Evolutionary conservation across 2,888 invertebrate species (phyloP), one percentile per base, ranked within the genome.

Genomic region (Liopterus haemorrhoidalis): DNA sequence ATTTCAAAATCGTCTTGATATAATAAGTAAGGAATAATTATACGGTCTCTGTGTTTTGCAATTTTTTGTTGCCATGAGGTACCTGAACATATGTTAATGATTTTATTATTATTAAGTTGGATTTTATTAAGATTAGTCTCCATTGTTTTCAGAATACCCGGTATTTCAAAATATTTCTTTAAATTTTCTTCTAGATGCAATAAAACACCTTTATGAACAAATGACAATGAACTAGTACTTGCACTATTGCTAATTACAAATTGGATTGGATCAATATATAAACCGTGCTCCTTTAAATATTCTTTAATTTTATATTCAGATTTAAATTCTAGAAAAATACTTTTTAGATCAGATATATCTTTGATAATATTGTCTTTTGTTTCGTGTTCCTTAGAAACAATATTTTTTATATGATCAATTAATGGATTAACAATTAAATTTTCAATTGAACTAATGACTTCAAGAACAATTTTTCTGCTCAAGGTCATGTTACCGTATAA

Each of bases 1-100:
- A 31, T 45, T 54, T 25, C 33, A 43, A 42, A 39, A 40, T 18
- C 35, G 51, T 40, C 54, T 50, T 8, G 53, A 53, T 49, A 46
- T 49, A 31, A 51, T 50, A 50, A 40, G 21, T 27, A 28, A 14
- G 33, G 19, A 9, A 33, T 3, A 4, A 31, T 11, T 8, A 19
- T 16, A 5, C 21, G 11, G 21, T 9, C 12, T 2, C n/a, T 11
- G 15, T 11, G 21, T 2, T 33, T 19, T 19, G 19, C 12, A 2
- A 19, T 12, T 18, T 19, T 33, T 2, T 19, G n/a, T 12, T 33
- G 19, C 33, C 33, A 33, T 8, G 21, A 19, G 4, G 20, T 20
- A 33, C 19, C 33, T 12, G 6, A 20, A 12, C 33, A 33, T 11
- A 33, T 33, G n/a, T 33, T 33, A 11, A 12, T 11, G 11, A 19